phyloP scores from a whole-genome alignment of 2,888 invertebrate genomes.

The Melangyna quadrimaculata region DNA sequence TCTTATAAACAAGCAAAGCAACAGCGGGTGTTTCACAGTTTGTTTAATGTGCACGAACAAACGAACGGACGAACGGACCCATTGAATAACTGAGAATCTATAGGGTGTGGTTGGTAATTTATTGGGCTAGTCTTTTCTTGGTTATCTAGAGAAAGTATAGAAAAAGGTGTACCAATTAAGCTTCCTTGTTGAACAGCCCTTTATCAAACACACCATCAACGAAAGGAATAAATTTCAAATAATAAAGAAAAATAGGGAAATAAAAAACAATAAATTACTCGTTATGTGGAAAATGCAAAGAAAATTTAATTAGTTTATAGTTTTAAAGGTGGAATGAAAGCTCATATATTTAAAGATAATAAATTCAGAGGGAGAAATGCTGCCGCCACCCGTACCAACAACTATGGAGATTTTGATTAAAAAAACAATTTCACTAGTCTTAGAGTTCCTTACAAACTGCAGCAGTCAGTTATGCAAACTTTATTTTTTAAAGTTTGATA shows the following conservation, averaged over 20 bases:
- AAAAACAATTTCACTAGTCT: not conserved
- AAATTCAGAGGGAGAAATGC: not conserved
- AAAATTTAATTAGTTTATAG: conserved; percentile 2
- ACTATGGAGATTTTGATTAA: not conserved
- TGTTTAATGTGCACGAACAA: conserved; percentile 29
- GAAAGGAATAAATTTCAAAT: conserved; percentile 5
- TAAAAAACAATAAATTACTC: conserved; percentile 17
- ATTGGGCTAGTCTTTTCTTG: conserved; percentile 25
- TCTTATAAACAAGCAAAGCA: not conserved
- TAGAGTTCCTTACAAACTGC: not conserved
- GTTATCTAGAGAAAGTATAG: not conserved
- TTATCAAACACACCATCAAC: not conserved
- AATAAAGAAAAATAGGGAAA: conserved; percentile 21
- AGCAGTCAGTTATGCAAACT: too few species aligned
- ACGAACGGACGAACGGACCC: too few species aligned
- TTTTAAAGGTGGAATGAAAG: not conserved
- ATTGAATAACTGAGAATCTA: conserved; percentile 31
- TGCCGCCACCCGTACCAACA: not conserved
- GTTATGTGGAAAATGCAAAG: not conserved
- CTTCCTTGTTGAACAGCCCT: not conserved
- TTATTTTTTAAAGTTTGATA: too few species aligned
- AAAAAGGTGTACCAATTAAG: not conserved
- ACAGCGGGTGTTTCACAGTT: conserved; percentile 23
- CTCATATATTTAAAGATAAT: not conserved
- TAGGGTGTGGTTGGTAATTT: conserved; percentile 56